These are phyloP conservation scores for Endotricha flammealis DNA, from an alignment of 2,888 invertebrate genomes.

Conservation along the genomic window DNA sequence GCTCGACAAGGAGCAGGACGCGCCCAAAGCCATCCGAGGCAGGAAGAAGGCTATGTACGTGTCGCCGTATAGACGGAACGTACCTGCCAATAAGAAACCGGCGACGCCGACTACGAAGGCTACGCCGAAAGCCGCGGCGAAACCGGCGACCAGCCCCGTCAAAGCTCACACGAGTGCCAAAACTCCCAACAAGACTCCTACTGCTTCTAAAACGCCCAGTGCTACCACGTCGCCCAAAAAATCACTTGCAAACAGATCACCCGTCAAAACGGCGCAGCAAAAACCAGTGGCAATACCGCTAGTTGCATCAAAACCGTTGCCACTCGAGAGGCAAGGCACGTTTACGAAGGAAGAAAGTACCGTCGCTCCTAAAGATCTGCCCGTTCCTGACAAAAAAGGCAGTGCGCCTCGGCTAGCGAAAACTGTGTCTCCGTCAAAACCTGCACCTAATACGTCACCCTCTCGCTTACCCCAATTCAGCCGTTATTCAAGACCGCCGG, in stretches of 20 bases:
- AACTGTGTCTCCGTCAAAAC: constrained; percentile 45
- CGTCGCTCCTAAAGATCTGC: constrained; percentile 54
- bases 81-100: constrained; percentile 50
- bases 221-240: constrained; percentile 61
- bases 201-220: constrained; percentile 39
- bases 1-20: constrained; percentile 52
- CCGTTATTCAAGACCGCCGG: constrained; percentile 40
- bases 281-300: constrained; percentile 42
- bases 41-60: constrained; percentile 83
- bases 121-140: constrained; percentile 32
- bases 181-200: constrained; percentile 40
- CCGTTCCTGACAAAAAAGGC: constrained; percentile 48
- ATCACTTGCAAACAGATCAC: constrained; percentile 44
- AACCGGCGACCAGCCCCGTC: constrained; percentile 29
- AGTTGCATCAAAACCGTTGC: constrained; percentile 57
- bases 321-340: constrained; percentile 90
- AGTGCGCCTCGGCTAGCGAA: constrained; percentile 35
- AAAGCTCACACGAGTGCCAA: constrained; percentile 53
- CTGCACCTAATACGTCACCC: constrained; percentile 55
- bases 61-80: constrained; percentile 73
- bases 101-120: constrained; percentile 27
- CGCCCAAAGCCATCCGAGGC: constrained; percentile 81
- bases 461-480: constrained; percentile 61
- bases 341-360: constrained; percentile 91
- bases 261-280: constrained; percentile 40